A percentile compares a stretch with the other conserved stretches of the same genome.
phyloP scores from a whole-genome alignment of 2,113 vertebrate genomes.

The Gracilinanus agilis region DNA sequence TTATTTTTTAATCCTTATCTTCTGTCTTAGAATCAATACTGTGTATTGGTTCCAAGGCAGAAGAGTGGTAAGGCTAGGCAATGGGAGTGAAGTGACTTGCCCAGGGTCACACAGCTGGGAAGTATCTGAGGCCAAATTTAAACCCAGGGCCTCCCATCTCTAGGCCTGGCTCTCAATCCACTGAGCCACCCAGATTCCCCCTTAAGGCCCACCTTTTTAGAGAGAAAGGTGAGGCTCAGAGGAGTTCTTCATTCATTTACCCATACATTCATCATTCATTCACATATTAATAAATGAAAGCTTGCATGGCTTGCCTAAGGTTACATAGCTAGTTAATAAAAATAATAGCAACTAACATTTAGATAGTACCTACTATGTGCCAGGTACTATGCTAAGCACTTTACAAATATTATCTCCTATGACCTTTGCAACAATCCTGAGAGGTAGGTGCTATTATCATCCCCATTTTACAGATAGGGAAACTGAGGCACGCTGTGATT shows the following conservation, averaged over 20 bases:
- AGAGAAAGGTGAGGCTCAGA: not conserved
- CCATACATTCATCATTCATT: not conserved
- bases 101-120: not conserved
- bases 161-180: not conserved
- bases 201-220: not conserved
- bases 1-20: no score
- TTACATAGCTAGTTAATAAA: not conserved
- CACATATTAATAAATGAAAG: not conserved
- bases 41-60: no score
- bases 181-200: not conserved
- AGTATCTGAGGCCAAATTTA: not conserved
- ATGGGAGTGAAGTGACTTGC: not conserved
- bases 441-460: not conserved
- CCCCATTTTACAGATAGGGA: not conserved
- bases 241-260: not conserved
- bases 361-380: not conserved
- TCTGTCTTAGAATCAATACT: no score
- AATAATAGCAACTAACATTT: not conserved
- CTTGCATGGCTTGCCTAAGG: not conserved
- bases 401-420: not conserved
- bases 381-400: not conserved
- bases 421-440: not conserved
- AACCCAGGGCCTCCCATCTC: not conserved
- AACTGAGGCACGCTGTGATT: not conserved
- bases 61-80: no score